A percentile compares a stretch with the other conserved stretches of the same genome.
Evolutionary conservation across 1,140 invertebrate genomes (phyloP).

Genomic region (Teleopsis dalmanni): DNA sequence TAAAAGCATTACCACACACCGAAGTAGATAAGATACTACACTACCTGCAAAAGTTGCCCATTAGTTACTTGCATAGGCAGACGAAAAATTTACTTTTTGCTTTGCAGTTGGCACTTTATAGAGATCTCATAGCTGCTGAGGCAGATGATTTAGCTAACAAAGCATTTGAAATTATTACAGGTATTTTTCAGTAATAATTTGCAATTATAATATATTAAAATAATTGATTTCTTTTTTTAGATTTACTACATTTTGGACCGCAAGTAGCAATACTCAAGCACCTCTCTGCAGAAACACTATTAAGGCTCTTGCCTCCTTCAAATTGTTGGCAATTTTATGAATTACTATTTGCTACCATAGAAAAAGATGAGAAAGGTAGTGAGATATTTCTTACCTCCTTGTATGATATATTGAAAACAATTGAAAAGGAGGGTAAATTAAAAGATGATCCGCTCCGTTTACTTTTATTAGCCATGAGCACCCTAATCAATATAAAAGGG

Average conservation of each 20-base stretch:
- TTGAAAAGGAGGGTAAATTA: neutral
- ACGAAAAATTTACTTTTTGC: slow-evolving; percentile 11
- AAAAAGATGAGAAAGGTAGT: slow-evolving; percentile 11
- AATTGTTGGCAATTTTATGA: slow-evolving; percentile 11
- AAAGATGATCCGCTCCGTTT: slow-evolving; percentile 12
- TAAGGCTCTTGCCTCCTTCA: slow-evolving; percentile 7
- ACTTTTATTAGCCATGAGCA: slow-evolving; percentile 29
- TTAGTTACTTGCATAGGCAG: slow-evolving; percentile 6
- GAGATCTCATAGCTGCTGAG: slow-evolving; percentile 9
- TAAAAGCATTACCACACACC: too few relatives aligned
- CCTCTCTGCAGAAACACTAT: slow-evolving; percentile 6
- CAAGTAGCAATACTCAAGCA: slow-evolving; percentile 15
- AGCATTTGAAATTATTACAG: slow-evolving; percentile 12
- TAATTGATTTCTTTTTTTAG: slow-evolving; percentile 6
- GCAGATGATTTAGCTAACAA: slow-evolving; percentile 4
- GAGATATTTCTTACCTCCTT: slow-evolving; percentile 11
- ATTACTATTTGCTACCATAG: slow-evolving; percentile 10
- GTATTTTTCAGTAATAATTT: neutral
- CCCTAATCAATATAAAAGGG: slow-evolving; percentile 19
- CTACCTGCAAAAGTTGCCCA: slow-evolving; percentile 6
- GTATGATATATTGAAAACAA: neutral
- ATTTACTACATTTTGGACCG: slow-evolving; percentile 17
- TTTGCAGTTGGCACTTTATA: slow-evolving; percentile 11
- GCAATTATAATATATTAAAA: neutral
- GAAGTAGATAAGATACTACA: slow-evolving; percentile 4